Evolutionary conservation across 1,140 invertebrate genomes (phyloP), one percentile per base, ranked within the genome.

Genomic region (Drosophila gunungcola): DNA sequence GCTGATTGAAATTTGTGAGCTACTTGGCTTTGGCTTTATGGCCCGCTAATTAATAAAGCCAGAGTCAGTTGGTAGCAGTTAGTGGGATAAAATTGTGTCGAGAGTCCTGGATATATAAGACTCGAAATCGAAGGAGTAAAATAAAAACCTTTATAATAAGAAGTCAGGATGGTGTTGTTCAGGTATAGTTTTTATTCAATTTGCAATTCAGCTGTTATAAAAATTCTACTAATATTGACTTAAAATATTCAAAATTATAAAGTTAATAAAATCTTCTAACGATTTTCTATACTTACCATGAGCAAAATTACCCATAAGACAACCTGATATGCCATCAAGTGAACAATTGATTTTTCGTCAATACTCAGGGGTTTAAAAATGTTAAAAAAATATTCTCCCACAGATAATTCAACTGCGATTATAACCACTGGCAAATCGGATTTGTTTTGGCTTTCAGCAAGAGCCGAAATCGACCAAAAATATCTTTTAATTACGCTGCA

Each of bases 1-100:
- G 48, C 70, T 83, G 82, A 88, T 86, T 86, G 70, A 75, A 86
- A 88, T 86, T 86, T 86, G 83, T 86, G 83, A 67, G 82, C 79
- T 83, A 73, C 79, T 86, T 76, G 83, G 65, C 75, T 82, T 78
- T 69, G 83, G 75, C 79, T 82, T 86, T 82, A 86, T 88, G 83
- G 78, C 48, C 70, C 65, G 65, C 84, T 86, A 86, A 86, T 86
- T 86, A 86, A 89, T 74, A 60, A 68, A 55, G 39, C 68, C 55
- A 25, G 45, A 39, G 67, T 53, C 68, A 72, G 68, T 45, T 72
- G 68, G 52, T 58, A 41, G 38, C 64, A 32, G 61, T 53, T 45
- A 52, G 46, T 21, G 61, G 56, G 32, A 16, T 63, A 48, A 27
- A 64, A 63, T 51, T 64, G 60, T 38, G 32, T 3, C 21, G n/a